These are phyloP conservation scores for Chalcosyrphus nemorum DNA, from an alignment of 2,888 invertebrate species.

Conservation along the genomic window DNA sequence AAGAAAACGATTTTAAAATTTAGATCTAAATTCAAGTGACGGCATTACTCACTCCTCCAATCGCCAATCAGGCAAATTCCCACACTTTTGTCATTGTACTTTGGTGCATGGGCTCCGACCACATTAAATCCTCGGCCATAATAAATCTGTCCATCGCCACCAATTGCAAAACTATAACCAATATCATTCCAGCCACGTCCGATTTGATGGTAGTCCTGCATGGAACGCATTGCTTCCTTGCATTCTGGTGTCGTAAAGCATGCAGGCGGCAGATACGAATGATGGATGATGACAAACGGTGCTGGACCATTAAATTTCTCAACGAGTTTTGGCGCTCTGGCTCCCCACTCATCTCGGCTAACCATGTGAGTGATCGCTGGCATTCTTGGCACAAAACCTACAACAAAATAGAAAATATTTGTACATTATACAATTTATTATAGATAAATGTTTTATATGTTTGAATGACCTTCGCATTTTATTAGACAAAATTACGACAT, in stretches of 20 bases:
- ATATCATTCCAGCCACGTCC: slow-evolving; percentile 87
- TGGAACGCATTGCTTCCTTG: slow-evolving; percentile 84
- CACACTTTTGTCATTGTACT: slow-evolving; percentile 86
- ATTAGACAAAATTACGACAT: slow-evolving; percentile 1
- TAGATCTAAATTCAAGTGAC: neutral
- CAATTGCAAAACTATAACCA: slow-evolving; percentile 88
- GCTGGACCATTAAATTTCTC: slow-evolving; percentile 84
- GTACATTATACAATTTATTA: neutral
- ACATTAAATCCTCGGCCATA: slow-evolving; percentile 88
- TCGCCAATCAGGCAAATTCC: slow-evolving; percentile 89
- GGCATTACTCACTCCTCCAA: slow-evolving; percentile 85
- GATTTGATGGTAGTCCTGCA: slow-evolving; percentile 86
- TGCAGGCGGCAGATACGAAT: slow-evolving; percentile 86
- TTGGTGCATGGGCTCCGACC: slow-evolving; percentile 88
- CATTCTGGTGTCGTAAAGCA: slow-evolving; percentile 84
- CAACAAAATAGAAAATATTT: slow-evolving; percentile 42
- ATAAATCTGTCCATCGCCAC: slow-evolving; percentile 88
- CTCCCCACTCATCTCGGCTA: slow-evolving; percentile 85
- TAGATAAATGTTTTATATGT: neutral
- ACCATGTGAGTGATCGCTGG: slow-evolving; percentile 76
- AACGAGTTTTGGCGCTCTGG: slow-evolving; percentile 82
- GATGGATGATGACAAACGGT: slow-evolving; percentile 88
- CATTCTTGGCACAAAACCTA: slow-evolving; percentile 78
- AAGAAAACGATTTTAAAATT: slow-evolving; percentile 5
- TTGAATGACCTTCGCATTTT: neutral